Base-by-base conservation (phyloP, 2,888 invertebrate species). In the Drosophila macrospina region DNA sequence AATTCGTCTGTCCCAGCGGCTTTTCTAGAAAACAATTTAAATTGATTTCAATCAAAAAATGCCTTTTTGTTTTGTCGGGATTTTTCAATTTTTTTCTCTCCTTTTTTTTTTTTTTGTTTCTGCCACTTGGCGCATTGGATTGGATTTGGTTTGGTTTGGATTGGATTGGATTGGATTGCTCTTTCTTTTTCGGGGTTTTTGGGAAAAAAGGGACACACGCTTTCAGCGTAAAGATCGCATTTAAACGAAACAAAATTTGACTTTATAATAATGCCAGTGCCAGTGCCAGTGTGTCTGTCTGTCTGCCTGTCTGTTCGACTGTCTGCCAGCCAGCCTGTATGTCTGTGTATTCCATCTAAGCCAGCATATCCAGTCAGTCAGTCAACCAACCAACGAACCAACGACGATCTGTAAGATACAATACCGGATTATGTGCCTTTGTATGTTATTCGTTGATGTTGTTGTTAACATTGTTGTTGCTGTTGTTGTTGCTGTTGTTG, bases 21-120 rank as follows among this genome's bases (percentile, higher is more conserved):
- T 79, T 88, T 88, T 90, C 89, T 87, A 78, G 88, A 90, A 89
- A 89, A 85, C 90, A 89, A 89, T 89, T 89, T 85, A 89, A 90
- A 86, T 89, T 86, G 86, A 86, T 86, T 86, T 86, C 89, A 89
- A 89, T 88, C 86, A 86, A 88, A 88, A 76, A 55, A 67, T 74
- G 65, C 77, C 86, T 80, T 86, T 86, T 88, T 89, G 86, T 86
- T 88, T 89, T 89, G 88, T 66, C 75, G 69, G 65, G 74, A 75
- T 74, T 88, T 78, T 72, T 50, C 64, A 69, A 67, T 51, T 61
- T 67, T 42, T 20, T 65, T 42, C 65, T 64, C 62, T 55, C 55
- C 59, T 65, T 66, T 57, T 55, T 20, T 52, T n/a, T 48, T 50
- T 68, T 60, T 59, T 48, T 56, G 30, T 48, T 64, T 65, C 51